These are phyloP conservation scores for Acestrorhynchus altus DNA, from an alignment of 2,797 vertebrate genomes.

Conservation along the genomic window DNA sequence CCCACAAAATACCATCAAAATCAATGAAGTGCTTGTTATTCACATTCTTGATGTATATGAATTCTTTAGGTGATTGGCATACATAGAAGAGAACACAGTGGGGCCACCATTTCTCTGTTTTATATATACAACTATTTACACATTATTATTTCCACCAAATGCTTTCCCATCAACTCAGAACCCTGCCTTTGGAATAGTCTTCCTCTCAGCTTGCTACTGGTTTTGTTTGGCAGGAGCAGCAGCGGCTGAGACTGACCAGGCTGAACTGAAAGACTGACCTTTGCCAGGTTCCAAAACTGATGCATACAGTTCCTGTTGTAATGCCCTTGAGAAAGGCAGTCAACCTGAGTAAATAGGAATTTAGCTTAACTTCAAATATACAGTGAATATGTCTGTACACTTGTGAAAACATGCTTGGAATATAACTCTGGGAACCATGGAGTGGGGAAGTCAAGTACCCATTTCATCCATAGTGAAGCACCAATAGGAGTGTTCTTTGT, in stretches of 20 bases:
- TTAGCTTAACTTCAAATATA: conserved; percentile 22
- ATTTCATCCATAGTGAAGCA: conserved; percentile 39
- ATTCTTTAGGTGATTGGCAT: not conserved
- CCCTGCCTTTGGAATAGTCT: not conserved
- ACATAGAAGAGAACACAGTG: not conserved
- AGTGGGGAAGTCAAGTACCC: conserved; percentile 30
- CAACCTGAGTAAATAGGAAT: conserved; percentile 47
- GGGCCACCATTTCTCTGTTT: not conserved
- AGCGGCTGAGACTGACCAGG: not conserved
- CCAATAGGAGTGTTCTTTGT: conserved; percentile 19
- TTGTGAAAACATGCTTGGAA: conserved; percentile 13
- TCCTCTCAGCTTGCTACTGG: not conserved
- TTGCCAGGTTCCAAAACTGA: conserved; percentile 21
- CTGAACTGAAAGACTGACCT: not conserved
- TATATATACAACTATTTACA: conserved; percentile 34
- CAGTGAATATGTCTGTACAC: conserved; percentile 15
- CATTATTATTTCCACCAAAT: not conserved
- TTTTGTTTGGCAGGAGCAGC: not conserved
- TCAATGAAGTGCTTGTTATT: conserved; percentile 21
- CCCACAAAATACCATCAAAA: not conserved
- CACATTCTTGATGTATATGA: conserved; percentile 22
- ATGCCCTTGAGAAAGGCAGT: conserved; percentile 6
- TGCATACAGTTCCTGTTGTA: conserved; percentile 11
- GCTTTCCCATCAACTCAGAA: not conserved
- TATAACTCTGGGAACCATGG: conserved; percentile 25